Conservation (phyloP, 35 echinoderm and acorn worm genomes). For the Eucidaris tribuloides region DNA sequence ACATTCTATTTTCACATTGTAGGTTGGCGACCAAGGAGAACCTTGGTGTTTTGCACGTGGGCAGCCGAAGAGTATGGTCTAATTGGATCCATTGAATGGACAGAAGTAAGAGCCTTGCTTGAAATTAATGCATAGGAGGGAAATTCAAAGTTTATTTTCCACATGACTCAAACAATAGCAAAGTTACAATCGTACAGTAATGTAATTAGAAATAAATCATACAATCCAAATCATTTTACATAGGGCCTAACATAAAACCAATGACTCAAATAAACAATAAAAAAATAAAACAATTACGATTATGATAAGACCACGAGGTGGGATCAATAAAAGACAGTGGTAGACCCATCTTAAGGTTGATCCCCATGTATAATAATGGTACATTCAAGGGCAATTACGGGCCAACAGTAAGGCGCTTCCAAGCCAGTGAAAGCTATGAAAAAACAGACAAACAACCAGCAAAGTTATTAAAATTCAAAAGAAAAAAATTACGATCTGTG, state of each 20-base stretch:
- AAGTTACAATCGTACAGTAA: not conserved
- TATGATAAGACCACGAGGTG: too few species aligned
- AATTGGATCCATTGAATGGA: slow-evolving; percentile 63
- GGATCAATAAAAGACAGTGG: too few species aligned
- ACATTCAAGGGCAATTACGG: too few species aligned
- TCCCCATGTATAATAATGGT: too few species aligned
- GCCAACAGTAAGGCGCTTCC: too few species aligned
- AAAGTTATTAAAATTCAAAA: too few species aligned
- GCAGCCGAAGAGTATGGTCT: slow-evolving; percentile 64
- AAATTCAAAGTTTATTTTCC: not conserved
- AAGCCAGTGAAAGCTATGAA: too few species aligned
- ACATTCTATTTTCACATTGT: not conserved
- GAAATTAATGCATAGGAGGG: not conserved
- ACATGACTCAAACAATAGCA: not conserved
- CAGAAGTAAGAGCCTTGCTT: slow-evolving; percentile 37
- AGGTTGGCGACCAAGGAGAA: slow-evolving; percentile 30
- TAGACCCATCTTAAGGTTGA: too few species aligned
- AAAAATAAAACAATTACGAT: not conserved
- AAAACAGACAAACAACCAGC: too few species aligned
- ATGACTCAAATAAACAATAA: not conserved
- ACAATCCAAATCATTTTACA: not conserved
- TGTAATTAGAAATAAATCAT: not conserved
- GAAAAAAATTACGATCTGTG: too few species aligned
- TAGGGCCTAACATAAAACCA: not conserved
- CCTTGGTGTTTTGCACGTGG: slow-evolving; percentile 53